These are phyloP conservation scores for Mesoclemmys tuberculata DNA, from an alignment of 2,113 vertebrate species.

Conservation along the genomic window DNA sequence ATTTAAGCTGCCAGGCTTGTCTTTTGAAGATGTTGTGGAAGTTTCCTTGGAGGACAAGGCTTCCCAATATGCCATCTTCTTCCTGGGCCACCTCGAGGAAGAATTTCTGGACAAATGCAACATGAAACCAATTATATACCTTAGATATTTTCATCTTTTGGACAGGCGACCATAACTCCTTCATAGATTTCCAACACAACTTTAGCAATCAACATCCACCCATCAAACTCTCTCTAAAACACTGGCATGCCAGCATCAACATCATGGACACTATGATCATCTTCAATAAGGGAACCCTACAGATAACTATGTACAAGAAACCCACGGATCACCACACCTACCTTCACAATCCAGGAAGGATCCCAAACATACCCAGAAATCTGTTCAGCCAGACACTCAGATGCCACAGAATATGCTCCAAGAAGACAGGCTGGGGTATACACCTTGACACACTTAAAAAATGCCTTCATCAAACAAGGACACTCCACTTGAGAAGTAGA, in stretches of 20 bases:
- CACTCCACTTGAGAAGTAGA: neutral
- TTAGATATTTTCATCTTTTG: neutral
- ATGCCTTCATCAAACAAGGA: neutral
- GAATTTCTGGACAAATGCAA: neutral
- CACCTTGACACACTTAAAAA: neutral
- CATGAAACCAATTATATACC: neutral
- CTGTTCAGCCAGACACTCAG: neutral
- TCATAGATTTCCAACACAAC: neutral
- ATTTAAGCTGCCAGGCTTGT: neutral
- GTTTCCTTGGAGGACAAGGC: neutral
- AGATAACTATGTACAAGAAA: neutral
- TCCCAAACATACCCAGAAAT: neutral
- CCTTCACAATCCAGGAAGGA: neutral
- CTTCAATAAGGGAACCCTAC: no score
- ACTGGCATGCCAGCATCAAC: neutral
- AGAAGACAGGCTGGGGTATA: neutral
- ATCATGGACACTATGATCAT: no score
- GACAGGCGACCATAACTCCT: neutral
- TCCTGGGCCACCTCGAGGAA: neutral
- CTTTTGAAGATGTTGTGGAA: neutral
- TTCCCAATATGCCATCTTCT: neutral
- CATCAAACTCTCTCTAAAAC: neutral
- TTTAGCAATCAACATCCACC: neutral
- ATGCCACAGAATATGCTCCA: neutral
- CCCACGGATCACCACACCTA: neutral